Base-by-base conservation (phyloP, 2,888 invertebrate species). In the Epicampocera succincta region DNA sequence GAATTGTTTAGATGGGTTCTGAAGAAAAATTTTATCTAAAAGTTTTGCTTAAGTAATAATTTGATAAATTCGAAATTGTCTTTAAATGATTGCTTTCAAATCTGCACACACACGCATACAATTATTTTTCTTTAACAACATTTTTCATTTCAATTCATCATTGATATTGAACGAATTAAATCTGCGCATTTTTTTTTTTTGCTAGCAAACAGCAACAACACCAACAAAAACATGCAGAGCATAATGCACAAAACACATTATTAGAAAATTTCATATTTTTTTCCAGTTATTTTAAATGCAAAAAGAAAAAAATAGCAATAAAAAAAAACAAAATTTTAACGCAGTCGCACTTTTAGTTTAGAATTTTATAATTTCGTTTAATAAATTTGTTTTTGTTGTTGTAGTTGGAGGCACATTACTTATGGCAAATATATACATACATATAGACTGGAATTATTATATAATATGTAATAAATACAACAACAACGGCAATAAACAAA, bases 291-390 rank as follows among this genome's bases (percentile, higher is more conserved):
- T 65, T 68, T n/a, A n/a, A n/a, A n/a, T n/a, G n/a, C n/a, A n/a
- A n/a, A n/a, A 66, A 74, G 33, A 63, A 65, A 52, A 46, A 44
- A 38, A n/a, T 15, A 58, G 6, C 1, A 54, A 40, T 60, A 38
- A 61, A 56, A 25, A 44, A 54, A 50, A 72, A 38, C 25, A 63
- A 80, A 83, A 88, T 89, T 89, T 88, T 89, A 89, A 89, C 88
- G 88, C 88, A 89, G 89, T 85, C 88, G 88, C 88, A 89, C 86
- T 86, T 86, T 86, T 86, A 80, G 83, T 85, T 84, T 85, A 83
- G 73, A 82, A 82, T 74, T 74, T 71, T 78, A 78, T 79, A 84
- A 80, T 71, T 80, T 84, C n/a, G 60, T 56, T 44, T 81, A 71
- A 61, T 80, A 69, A 69, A 15, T 52, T 54, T 29, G 42, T 69